These are phyloP conservation scores for Ammodytes marinus DNA, from an alignment of 2,113 vertebrate genomes.

Conservation along the genomic window DNA sequence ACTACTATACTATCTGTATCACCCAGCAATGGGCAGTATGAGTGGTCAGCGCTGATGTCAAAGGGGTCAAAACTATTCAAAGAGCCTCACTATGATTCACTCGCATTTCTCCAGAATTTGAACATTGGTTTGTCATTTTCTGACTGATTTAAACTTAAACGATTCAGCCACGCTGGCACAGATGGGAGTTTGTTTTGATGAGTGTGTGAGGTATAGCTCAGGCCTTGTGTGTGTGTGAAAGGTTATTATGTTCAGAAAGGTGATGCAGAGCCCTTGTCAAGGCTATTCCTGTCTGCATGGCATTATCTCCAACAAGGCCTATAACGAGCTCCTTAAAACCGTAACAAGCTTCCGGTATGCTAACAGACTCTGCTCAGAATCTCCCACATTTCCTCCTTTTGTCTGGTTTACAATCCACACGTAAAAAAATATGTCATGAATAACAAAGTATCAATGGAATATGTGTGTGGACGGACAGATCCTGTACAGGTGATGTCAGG, in stretches of 20 bases:
- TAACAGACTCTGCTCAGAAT: neutral
- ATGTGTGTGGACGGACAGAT: neutral
- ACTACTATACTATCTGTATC: neutral
- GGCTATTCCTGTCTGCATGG: slow-evolving; percentile 56
- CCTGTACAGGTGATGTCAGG: neutral
- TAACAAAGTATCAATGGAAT: neutral
- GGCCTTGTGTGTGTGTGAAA: slow-evolving; percentile 24
- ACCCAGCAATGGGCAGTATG: neutral
- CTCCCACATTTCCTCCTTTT: slow-evolving; percentile 11
- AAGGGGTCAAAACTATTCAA: neutral
- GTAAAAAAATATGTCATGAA: neutral
- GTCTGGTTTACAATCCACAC: slow-evolving; percentile 3
- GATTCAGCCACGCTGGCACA: neutral
- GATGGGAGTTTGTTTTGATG: slow-evolving; percentile 14
- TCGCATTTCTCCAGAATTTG: neutral
- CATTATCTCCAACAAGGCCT: slow-evolving; percentile 76
- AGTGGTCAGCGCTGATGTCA: neutral
- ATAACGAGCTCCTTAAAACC: slow-evolving; percentile 57
- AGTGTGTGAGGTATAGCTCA: slow-evolving; percentile 29
- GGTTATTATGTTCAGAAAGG: slow-evolving; percentile 53
- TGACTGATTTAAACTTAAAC: neutral
- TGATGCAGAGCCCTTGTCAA: slow-evolving; percentile 46
- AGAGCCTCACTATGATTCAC: neutral
- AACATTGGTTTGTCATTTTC: neutral
- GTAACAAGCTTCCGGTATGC: slow-evolving; percentile 57